Evolutionary conservation across 2,888 invertebrate genomes (phyloP), one percentile per base, ranked within the genome.

Genomic region (Tridacna gigas): DNA sequence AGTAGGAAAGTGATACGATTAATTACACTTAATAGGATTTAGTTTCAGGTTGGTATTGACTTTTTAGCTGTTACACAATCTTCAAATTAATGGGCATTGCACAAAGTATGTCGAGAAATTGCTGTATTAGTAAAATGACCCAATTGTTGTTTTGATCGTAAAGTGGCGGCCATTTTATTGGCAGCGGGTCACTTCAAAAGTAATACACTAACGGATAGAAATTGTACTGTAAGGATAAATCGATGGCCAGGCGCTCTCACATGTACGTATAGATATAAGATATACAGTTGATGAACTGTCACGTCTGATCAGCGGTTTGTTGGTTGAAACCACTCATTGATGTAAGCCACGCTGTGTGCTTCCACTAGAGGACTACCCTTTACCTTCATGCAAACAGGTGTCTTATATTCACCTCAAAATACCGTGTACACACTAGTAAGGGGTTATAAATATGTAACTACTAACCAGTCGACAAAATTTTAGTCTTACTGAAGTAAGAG

Each of bases 91-190:
- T 37, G 37, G 7, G 37, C 37, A 37, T 37, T 4, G 37, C 37
- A 37, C 37, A 4, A 37, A 37, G 37, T 37, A 37, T 37, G 37
- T 7, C 37, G 7, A 56, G 15, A 56, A 56, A 56, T 11, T 1
- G 20, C 22, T 71, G 51, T 47, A 22, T 71, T n/a, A 71, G 48
- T 51, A 26, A 51, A 51, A 48, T 71, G 71, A 71, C 61, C 75
- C 65, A 63, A 47, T 47, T 48, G 25, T 45, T 47, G 22, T n/a
- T 75, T 74, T 60, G 73, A 20, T 26, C 9, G n/a, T 25, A 47
- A 26, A 37, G 63, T 63, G 75, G 75, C 75, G 63, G 75, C 75
- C 75, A 75, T 75, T 75, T 75, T 75, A 25, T 48, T 15, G 47
- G n/a, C 71, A 71, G 71, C 51, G 71, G 67, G 71, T 71, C 47